phyloP scores from a whole-genome alignment of 2,888 invertebrate species.

The Steromphala cineraria region DNA sequence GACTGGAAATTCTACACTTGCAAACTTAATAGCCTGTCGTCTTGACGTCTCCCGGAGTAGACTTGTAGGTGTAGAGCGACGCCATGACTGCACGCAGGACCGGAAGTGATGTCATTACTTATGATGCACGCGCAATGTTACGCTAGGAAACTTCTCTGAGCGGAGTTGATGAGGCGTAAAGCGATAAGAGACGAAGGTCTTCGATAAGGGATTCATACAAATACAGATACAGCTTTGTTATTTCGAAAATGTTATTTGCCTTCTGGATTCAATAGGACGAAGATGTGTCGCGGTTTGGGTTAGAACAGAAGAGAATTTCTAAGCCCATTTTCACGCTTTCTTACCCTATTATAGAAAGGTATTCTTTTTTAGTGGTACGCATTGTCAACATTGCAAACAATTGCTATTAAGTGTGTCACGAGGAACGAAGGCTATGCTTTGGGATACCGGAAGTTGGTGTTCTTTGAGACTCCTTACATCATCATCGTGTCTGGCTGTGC shows the following conservation, averaged over 20 bases:
- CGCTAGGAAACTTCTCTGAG: neutral
- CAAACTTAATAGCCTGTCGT: conserved; percentile 13
- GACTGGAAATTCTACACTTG: conserved; percentile 14
- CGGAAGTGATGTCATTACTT: conserved; percentile 16
- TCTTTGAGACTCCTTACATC: too few relatives aligned
- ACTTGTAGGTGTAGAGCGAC: neutral
- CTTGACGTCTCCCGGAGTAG: neutral
- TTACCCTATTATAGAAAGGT: too few relatives aligned
- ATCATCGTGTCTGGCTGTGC: too few relatives aligned
- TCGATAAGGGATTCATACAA: neutral
- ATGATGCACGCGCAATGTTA: conserved; percentile 11
- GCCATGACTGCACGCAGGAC: neutral
- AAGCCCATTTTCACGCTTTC: too few relatives aligned
- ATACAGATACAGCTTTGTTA: neutral
- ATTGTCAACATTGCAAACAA: too few relatives aligned
- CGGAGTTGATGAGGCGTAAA: conserved; percentile 2
- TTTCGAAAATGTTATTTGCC: conserved; percentile 3
- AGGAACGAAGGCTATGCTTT: too few relatives aligned
- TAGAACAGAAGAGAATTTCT: too few relatives aligned
- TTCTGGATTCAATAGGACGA: neutral
- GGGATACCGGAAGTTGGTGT: too few relatives aligned
- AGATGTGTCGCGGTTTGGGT: too few relatives aligned
- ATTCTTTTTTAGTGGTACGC: too few relatives aligned
- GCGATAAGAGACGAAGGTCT: neutral
- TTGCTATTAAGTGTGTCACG: too few relatives aligned